Base-by-base conservation (phyloP, 2,797 vertebrate species). In the Parauchenoglanis ngamensis region DNA sequence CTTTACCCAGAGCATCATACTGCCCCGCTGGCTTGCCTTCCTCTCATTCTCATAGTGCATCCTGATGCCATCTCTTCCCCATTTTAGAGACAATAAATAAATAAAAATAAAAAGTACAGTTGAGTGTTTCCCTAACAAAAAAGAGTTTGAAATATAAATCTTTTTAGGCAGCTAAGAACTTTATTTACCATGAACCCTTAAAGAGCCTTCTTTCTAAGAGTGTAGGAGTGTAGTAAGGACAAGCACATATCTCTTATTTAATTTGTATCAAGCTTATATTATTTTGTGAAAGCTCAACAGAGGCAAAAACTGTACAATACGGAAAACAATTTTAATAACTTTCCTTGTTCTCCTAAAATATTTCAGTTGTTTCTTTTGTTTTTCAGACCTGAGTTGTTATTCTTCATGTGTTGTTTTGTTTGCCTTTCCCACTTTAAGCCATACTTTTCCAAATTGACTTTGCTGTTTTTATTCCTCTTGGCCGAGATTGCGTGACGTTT, bases 321-420 rank as follows among this genome's bases (percentile, higher is more conserved):
- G 7, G 52, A 56, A 31, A 78, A 78, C 8, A 21, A 19, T 72
- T 21, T 44, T 49, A 25, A 49, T 90, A 89, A 90, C 54, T 81
- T 84, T 73, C 31, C 28, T 57, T 57, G 23, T 44, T 83, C 44
- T 93, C 92, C 90, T 90, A 92, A 75, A 82, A 92, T 92, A 91
- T 88, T 87, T 88, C 92, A 93, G 94, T 93, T 92, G 6, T 11
- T 80, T 80, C 35, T 25, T 44, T 86, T 92, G 88, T 94, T 89
- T 91, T 92, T 91, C 88, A 91, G 86, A 88, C 85, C 87, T 82
- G 86, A 87, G 67, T 91, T 92, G 88, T 94, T 93, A 91, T 87
- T 92, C 89, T 89, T 17, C 19, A 13, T 57, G 1, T 23, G 11
- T 54, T 63, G 17, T 87, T 56, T 73, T 52, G 76, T 84, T 85